Evolutionary conservation across 2,113 vertebrate genomes (phyloP), one percentile per base, ranked within the genome.

Genomic region (Setophaga kirtlandii): DNA sequence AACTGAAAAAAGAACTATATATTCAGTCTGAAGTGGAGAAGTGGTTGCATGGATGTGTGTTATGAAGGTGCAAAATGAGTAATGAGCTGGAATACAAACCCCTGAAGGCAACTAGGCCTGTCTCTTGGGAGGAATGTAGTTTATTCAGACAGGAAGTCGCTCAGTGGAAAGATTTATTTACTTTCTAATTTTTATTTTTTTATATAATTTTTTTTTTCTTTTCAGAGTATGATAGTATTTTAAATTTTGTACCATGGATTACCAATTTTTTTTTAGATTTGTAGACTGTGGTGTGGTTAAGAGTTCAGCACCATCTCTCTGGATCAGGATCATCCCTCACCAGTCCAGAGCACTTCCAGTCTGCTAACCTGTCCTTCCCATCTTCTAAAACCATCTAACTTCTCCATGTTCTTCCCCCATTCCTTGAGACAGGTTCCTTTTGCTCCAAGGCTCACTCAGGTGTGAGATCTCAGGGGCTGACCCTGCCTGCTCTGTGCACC

Each of bases 391-490:
- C 15, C 12, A n/a, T 1, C 30, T 1, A 0, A 6, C 13, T 13
- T 9, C 6, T 74, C 18, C 0, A 0, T 50, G 14, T 53, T 70
- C 5, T 50, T 88, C 50, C 31, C 4, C 6, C 2, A 6, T 62
- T 37, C 27, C 58, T 11, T 25, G 18, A 15, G 24, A 15, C 7
- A 8, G 15, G 13, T 63, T 82, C 10, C 7, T 28, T 83, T 63
- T 55, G 13, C 24, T 83, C 17, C 30, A 69, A 52, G 19, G 21
- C n/a, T 79, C 27, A 6, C n/a, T 56, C 20, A 35, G 16, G 17
- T 71, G 52, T 64, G 59, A 68, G 75, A 24, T 68, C 30, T 76
- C 22, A 11, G 9, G 22, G 21, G 7, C 24, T 59, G 35, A 30
- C 5, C 9, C 11, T 4, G 16, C 5, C 25, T 67, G 35, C 35